Base-by-base conservation (phyloP, 2,888 invertebrate genomes). In the Himalopsyche tibetana region DNA sequence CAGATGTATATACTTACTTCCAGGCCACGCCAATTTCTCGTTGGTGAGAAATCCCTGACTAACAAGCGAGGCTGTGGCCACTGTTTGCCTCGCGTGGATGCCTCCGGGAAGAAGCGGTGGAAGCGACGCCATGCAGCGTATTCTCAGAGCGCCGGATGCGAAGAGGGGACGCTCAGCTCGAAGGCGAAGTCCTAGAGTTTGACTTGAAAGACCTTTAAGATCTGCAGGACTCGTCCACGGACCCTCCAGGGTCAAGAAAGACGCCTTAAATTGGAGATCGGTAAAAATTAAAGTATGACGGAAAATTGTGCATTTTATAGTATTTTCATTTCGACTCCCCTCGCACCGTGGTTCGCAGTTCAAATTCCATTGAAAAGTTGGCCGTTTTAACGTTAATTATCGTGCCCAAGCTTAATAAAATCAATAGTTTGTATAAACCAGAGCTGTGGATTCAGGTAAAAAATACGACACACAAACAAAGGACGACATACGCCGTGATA, bases 1-100 rank as follows among this genome's bases (percentile, higher is more conserved):
- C 0, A 28, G 28, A 28, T 28, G 40, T 45, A n/a, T 80, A 38
- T 74, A 80, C 82, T 55, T 38, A 84, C 86, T 86, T 55, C 88
- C 86, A 19, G 87, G 88, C 88, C 87, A 88, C 6, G 87, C 82
- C 42, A 88, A 82, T 56, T 88, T 88, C 42, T 88, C 88, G 5
- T 74, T 74, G n/a, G 74, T 74, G 6, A 88, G 74, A 55, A 84
- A 84, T 4, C 87, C 84, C 4, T 86, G 86, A 19, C 83, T 56
- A 15, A 83, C 40, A 15, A 86, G 80, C 5, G 45, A 45, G 8
- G 86, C 55, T 28, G 81, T 38, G 36, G 69, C 84, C 28, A 80
- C 56, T 19, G 86, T 80, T 69, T 84, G 69, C 38, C 84, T 84
- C 8, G 80, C 79, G 55, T 86, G 84, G n/a, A 84, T 82, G 19